Conservation (phyloP, 2,888 invertebrate genomes). For the Periphyllus acericola region DNA sequence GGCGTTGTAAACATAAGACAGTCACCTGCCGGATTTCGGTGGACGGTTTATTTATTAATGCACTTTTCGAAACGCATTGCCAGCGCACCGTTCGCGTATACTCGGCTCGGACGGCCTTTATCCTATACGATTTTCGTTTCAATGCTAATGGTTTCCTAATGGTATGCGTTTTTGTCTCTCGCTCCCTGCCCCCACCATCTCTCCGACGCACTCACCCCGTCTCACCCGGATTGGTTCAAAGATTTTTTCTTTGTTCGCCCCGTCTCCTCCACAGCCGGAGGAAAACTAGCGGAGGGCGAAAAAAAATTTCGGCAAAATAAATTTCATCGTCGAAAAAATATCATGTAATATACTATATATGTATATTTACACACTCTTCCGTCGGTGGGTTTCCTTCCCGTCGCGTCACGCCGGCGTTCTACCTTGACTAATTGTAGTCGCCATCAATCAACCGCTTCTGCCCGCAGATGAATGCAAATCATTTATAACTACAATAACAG, state of each 20-base stretch:
- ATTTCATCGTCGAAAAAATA: slow-evolving; percentile 27
- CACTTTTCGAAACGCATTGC: background rate
- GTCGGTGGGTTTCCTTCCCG: slow-evolving; percentile 39
- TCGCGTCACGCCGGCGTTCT: background rate
- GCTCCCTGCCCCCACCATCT: background rate
- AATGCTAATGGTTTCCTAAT: slow-evolving; percentile 46
- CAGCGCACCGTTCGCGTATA: background rate
- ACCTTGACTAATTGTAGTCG: slow-evolving; percentile 54
- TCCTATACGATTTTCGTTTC: background rate
- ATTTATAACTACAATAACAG: slow-evolving; percentile 53
- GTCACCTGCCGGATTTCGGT: background rate
- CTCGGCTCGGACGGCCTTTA: background rate
- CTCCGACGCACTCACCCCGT: background rate
- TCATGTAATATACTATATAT: background rate
- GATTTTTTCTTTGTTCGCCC: no score
- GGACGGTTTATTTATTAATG: background rate
- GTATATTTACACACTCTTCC: no score
- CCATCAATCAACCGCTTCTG: slow-evolving; percentile 54
- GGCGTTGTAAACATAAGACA: no score
- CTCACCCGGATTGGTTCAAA: no score
- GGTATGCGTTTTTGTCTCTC: background rate
- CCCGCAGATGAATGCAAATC: slow-evolving; percentile 35
- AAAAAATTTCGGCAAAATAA: slow-evolving; percentile 40
- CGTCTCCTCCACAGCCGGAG: no score
- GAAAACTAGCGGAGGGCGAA: background rate